phyloP scores from a whole-genome alignment of 53 echinoderm and acorn worm genomes.

The Paelopatides confundens region DNA sequence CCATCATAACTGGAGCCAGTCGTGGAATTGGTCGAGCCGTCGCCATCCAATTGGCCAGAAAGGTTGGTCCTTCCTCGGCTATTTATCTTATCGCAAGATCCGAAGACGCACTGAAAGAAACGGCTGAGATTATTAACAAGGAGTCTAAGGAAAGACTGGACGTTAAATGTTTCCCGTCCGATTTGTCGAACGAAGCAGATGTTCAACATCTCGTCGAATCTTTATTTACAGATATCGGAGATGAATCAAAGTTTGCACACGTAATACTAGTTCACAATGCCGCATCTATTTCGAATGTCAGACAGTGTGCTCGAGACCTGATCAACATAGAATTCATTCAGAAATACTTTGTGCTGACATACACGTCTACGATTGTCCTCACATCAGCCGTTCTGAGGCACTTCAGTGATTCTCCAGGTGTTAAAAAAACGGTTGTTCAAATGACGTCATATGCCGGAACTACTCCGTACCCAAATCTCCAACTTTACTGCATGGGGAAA shows the following conservation, averaged over 20 bases:
- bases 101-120: conserved; percentile 55
- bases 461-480: conserved; percentile 48
- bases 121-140: conserved; percentile 55
- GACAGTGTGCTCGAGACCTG: conserved; percentile 2
- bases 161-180: conserved; percentile 52
- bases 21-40: conserved; percentile 72
- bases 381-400: conserved; percentile 52
- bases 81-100: conserved; percentile 63
- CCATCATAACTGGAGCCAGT: conserved; percentile 81
- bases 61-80: conserved; percentile 55
- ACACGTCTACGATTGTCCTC: conserved; percentile 52
- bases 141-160: neutral
- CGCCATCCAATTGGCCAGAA: conserved; percentile 65
- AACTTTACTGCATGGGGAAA: conserved; percentile 69
- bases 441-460: conserved; percentile 53
- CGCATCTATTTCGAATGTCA: conserved; percentile 59
- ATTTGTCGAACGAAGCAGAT: conserved; percentile 48
- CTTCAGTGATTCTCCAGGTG: conserved; percentile 53
- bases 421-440: conserved; percentile 58
- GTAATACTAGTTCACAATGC: conserved; percentile 71
- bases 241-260: conserved; percentile 27
- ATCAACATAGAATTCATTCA: conserved; percentile 23
- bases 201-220: neutral
- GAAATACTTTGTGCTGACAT: conserved; percentile 40
- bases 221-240: conserved; percentile 52